Percentiles rank a stretch among this genome's conserved stretches.
phyloP scores from a whole-genome alignment of 2,797 vertebrate species.

The Decapterus maruadsi region DNA sequence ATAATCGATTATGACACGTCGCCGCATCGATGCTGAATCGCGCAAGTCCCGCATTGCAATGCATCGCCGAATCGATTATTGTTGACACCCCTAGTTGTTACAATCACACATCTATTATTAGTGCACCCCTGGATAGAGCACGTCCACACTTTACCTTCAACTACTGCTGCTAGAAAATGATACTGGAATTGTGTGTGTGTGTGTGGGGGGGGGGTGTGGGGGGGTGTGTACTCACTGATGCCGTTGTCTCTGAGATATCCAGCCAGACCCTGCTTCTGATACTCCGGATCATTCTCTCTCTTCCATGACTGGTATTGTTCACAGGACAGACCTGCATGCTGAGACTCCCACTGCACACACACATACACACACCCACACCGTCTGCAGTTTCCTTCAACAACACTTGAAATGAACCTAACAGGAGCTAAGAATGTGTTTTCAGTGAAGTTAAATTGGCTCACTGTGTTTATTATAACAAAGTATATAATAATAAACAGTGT shows the following conservation, averaged over 20 bases:
- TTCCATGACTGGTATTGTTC: conserved; percentile 94
- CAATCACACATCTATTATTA: too few species aligned
- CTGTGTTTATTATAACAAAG: not conserved
- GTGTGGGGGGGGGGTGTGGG: not conserved
- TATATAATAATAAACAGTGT: not conserved
- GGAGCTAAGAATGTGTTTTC: not conserved
- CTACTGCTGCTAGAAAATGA: too few species aligned
- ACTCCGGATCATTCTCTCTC: conserved; percentile 92
- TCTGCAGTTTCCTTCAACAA: not conserved
- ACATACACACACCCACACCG: not conserved
- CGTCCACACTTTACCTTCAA: too few species aligned
- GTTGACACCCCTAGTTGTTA: too few species aligned
- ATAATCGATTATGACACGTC: too few species aligned
- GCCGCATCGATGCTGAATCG: too few species aligned
- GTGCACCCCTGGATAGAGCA: too few species aligned
- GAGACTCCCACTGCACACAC: conserved; percentile 89
- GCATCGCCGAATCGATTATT: too few species aligned
- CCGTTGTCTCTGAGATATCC: conserved; percentile 93
- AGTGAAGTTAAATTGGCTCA: not conserved
- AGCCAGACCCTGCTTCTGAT: conserved; percentile 92
- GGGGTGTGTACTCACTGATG: conserved; percentile 86
- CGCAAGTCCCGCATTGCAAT: too few species aligned
- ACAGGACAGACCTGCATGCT: conserved; percentile 90
- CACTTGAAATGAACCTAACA: not conserved
- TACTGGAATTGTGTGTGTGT: too few species aligned